Evolutionary conservation across 2,797 vertebrate genomes (phyloP).

Genomic region (Gadopsis bispinosus): DNA sequence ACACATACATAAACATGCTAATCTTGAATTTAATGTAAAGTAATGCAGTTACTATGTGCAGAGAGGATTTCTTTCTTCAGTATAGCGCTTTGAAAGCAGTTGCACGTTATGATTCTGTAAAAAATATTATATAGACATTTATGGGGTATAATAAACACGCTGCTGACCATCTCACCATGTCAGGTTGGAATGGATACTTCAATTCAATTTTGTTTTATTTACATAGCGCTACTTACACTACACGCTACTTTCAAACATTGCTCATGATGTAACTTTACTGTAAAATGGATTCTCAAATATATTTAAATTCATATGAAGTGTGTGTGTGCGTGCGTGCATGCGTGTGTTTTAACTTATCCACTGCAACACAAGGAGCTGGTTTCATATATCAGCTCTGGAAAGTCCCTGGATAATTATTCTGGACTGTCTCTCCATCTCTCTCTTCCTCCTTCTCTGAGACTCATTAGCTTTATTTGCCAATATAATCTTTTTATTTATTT

Average conservation of each 20-base stretch:
- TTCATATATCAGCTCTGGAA: slow-evolving; percentile 86
- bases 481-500: not conserved
- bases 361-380: slow-evolving; percentile 80
- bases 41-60: not conserved
- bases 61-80: not conserved
- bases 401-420: slow-evolving; percentile 84
- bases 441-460: slow-evolving; percentile 39
- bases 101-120: not conserved
- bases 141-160: not conserved
- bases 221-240: too few species aligned
- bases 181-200: not conserved
- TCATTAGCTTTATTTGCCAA: slow-evolving; percentile 9
- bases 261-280: not conserved
- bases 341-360: slow-evolving; percentile 64
- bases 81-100: not conserved
- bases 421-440: slow-evolving; percentile 56
- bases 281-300: not conserved
- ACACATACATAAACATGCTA: not conserved
- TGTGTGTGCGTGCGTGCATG: slow-evolving; percentile 7
- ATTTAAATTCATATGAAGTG: too few species aligned
- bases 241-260: not conserved
- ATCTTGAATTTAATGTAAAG: not conserved
- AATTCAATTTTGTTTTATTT: too few species aligned
- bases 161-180: not conserved
- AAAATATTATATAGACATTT: not conserved